phyloP scores from a whole-genome alignment of 2,797 vertebrate species.

The Clarias laeviceps region DNA sequence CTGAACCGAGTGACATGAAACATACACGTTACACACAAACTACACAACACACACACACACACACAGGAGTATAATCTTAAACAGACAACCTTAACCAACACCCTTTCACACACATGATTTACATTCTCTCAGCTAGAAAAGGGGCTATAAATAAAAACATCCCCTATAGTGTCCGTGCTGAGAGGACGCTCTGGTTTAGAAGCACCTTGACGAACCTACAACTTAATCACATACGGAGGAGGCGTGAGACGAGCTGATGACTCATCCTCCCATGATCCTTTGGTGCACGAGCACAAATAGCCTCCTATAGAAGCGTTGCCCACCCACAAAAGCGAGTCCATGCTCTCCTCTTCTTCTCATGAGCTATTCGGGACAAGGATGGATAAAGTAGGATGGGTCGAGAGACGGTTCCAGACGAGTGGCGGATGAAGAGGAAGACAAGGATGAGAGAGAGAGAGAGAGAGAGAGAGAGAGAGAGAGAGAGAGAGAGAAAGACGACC shows the following conservation, averaged over 20 bases:
- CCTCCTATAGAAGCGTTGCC: constrained; percentile 6
- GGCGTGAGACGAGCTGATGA: constrained; percentile 1
- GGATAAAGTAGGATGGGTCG: constrained; percentile 1
- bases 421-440: constrained; percentile 50
- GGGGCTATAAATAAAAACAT: neutral
- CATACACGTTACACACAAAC: neutral
- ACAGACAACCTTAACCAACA: neutral
- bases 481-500: neutral
- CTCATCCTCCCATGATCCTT: constrained; percentile 17
- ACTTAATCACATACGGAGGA: neutral
- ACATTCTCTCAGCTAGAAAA: constrained; percentile 18
- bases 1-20: constrained; percentile 12
- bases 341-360: constrained; percentile 4
- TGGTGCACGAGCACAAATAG: neutral
- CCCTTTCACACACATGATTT: neutral
- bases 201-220: constrained; percentile 36
- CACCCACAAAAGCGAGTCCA: neutral
- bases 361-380: constrained; percentile 20
- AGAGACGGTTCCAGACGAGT: constrained; percentile 35
- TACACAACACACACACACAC: constrained; percentile 5
- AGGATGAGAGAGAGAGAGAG: neutral
- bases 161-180: neutral
- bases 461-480: neutral
- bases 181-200: constrained; percentile 16
- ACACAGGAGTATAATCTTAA: neutral